Conservation (phyloP, 1,140 invertebrate genomes). For the Neomicropteryx cornuta region DNA sequence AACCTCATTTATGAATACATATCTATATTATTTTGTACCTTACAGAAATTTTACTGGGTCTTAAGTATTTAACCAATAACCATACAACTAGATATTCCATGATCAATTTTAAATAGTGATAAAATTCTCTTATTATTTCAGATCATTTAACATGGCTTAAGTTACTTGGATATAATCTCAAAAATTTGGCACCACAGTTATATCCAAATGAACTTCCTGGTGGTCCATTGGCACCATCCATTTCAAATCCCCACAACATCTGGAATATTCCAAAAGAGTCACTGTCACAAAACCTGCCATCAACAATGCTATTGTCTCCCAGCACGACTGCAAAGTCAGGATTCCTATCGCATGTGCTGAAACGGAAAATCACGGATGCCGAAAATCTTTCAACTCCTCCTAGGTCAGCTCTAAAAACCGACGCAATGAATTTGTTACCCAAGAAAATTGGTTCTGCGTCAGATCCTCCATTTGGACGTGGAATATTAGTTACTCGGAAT, state of each 20-base stretch:
- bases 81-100: too few species aligned
- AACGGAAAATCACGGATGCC: conserved; percentile 61
- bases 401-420: conserved; percentile 61
- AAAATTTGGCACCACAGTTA: conserved; percentile 75
- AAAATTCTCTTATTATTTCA: conserved; percentile 40
- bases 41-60: too few species aligned
- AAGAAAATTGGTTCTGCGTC: conserved; percentile 61
- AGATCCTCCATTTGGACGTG: conserved; percentile 82
- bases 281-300: conserved; percentile 33
- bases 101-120: too few species aligned
- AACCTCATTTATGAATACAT: conserved; percentile 5
- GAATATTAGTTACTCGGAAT: conserved; percentile 76
- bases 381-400: conserved; percentile 59
- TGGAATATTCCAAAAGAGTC: conserved; percentile 43
- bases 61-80: too few species aligned
- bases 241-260: conserved; percentile 44
- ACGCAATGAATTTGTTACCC: conserved; percentile 58
- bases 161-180: conserved; percentile 75
- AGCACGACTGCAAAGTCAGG: conserved; percentile 63
- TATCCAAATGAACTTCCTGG: conserved; percentile 53
- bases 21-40: too few species aligned
- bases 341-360: conserved; percentile 63
- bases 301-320: conserved; percentile 36
- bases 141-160: conserved; percentile 78
- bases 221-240: conserved; percentile 45